These are phyloP conservation scores for Chromis chromis DNA, from an alignment of 2,797 vertebrate genomes.

Conservation along the genomic window DNA sequence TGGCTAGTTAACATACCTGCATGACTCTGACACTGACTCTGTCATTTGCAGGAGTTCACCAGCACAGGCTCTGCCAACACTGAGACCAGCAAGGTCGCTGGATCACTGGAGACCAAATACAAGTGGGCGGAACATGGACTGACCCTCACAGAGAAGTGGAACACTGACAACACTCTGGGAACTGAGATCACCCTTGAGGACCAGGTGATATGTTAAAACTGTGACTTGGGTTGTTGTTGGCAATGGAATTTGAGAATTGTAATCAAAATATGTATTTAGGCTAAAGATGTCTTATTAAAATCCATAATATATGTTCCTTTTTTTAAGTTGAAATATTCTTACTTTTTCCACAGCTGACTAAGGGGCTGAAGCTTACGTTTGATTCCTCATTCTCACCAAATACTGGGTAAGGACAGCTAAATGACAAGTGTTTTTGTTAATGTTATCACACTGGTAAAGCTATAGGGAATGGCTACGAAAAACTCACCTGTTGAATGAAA, in stretches of 20 bases:
- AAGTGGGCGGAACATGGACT: conserved; percentile 94
- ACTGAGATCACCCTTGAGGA: conserved; percentile 96
- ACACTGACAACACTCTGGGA: conserved; percentile 95
- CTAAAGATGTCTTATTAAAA: neutral
- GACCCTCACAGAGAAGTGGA: conserved; percentile 97
- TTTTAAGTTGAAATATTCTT: neutral
- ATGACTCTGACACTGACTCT: neutral
- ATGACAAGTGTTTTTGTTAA: neutral
- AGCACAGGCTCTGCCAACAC: conserved; percentile 96
- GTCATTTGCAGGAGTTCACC: conserved; percentile 90
- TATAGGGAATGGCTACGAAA: neutral
- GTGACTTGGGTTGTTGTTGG: neutral
- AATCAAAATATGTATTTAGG: neutral
- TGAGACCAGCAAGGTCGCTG: conserved; percentile 94
- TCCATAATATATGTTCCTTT: neutral
- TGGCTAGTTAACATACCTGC: neutral
- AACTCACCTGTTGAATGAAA: neutral
- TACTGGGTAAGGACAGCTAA: conserved; percentile 89
- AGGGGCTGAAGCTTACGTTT: conserved; percentile 95
- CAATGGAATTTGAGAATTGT: neutral
- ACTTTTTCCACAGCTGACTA: conserved; percentile 84
- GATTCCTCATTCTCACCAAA: conserved; percentile 98
- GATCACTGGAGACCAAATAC: conserved; percentile 97
- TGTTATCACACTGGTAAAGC: no score
- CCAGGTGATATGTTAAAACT: conserved; percentile 66